A percentile compares a stretch with the other conserved stretches of the same genome.
Evolutionary conservation across 2,113 vertebrate species (phyloP).

Genomic region (Zosterops lateralis): DNA sequence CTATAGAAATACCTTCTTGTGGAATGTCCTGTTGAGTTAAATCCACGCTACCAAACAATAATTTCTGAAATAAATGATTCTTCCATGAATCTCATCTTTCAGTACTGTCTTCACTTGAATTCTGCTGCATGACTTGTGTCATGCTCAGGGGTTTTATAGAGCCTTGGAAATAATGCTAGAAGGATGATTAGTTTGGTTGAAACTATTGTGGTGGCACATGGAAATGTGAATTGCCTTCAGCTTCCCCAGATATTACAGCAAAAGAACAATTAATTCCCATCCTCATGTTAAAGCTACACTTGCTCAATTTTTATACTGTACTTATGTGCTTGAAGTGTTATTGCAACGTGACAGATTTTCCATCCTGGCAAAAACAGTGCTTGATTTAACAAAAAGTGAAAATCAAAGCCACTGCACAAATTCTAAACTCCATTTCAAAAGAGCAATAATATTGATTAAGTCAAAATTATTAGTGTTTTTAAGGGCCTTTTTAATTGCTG

Average conservation of each 20-base stretch:
- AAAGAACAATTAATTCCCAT: not conserved
- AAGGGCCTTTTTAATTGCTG: not conserved
- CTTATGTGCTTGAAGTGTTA: not conserved
- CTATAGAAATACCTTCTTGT: not conserved
- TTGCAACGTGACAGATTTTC: not conserved
- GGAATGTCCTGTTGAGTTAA: not conserved
- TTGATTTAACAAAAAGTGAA: not conserved
- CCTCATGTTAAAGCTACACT: not conserved
- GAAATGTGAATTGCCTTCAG: not conserved
- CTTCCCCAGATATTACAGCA: not conserved
- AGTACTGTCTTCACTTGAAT: not conserved
- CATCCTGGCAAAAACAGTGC: not conserved
- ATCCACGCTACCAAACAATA: not conserved
- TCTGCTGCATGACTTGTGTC: not conserved
- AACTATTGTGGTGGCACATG: not conserved
- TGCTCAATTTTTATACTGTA: not conserved
- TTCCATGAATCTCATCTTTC: not conserved
- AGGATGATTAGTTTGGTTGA: not conserved
- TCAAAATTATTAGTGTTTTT: constrained; percentile 31
- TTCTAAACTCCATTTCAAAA: constrained; percentile 16
- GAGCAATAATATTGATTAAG: constrained; percentile 21
- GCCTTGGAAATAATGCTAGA: not conserved
- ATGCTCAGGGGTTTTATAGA: not conserved
- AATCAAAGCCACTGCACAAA: not conserved
- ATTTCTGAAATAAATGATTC: not conserved